These are phyloP conservation scores for Drosophila paranaensis DNA, from an alignment of 2,888 invertebrate genomes.

Conservation along the genomic window DNA sequence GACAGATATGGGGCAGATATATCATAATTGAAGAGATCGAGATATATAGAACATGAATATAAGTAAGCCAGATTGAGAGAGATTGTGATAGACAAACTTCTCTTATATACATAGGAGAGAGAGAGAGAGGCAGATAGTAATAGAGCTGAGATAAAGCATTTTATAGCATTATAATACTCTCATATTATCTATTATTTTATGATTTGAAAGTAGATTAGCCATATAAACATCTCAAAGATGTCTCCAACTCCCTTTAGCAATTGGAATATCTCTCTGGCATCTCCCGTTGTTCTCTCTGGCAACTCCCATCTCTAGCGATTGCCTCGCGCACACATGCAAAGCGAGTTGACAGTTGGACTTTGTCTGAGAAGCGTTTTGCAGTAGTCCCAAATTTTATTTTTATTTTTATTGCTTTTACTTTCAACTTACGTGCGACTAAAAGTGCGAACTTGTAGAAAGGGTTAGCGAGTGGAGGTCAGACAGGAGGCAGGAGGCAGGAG, in stretches of 20 bases:
- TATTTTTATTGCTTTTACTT: slow-evolving; percentile 66
- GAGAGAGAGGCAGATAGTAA: background rate
- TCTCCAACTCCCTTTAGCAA: background rate
- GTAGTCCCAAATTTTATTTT: slow-evolving; percentile 59
- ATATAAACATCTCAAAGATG: no score
- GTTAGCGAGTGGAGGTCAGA: slow-evolving; percentile 30
- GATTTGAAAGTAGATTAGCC: no score
- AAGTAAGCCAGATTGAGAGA: no score
- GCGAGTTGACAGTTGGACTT: slow-evolving; percentile 53
- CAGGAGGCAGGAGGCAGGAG: slow-evolving; percentile 1
- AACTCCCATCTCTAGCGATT: slow-evolving; percentile 20
- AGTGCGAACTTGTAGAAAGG: slow-evolving; percentile 60
- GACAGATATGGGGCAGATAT: no score
- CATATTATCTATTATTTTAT: no score
- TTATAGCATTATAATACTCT: no score
- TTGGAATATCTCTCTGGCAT: background rate
- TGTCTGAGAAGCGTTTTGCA: slow-evolving; percentile 31
- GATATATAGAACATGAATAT: no score
- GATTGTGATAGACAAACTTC: no score
- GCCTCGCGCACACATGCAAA: slow-evolving; percentile 58
- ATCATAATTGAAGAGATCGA: background rate
- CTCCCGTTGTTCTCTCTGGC: background rate
- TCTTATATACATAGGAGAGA: no score
- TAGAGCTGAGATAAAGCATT: no score
- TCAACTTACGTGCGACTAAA: slow-evolving; percentile 59